A percentile compares a stretch with the other conserved stretches of the same genome.
These are phyloP conservation scores for Solenodon paradoxus DNA, from an alignment of 2,113 vertebrate species.

Conservation along the genomic window DNA sequence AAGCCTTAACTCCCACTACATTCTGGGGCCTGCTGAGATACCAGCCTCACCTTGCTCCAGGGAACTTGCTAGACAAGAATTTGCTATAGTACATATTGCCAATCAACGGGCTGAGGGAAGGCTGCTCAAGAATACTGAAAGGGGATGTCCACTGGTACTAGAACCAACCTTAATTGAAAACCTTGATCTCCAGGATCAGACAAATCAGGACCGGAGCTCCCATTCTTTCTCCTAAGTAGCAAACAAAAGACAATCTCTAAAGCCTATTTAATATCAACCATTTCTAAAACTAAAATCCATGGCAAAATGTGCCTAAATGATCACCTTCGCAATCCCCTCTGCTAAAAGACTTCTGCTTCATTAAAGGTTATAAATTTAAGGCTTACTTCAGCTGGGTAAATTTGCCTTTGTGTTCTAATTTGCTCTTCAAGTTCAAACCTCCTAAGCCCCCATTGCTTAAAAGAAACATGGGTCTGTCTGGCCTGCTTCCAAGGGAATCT, in stretches of 20 bases:
- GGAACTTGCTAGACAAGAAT: not conserved
- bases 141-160: not conserved
- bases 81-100: not conserved
- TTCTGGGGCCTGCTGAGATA: not conserved
- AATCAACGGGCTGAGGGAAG: not conserved
- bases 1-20: not conserved
- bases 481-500: not conserved
- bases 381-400: constrained; percentile 32
- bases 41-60: not conserved
- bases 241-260: not conserved
- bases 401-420: not conserved
- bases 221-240: not conserved
- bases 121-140: not conserved
- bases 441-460: not conserved
- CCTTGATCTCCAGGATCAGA: not conserved
- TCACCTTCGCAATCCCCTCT: not conserved
- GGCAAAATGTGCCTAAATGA: not conserved
- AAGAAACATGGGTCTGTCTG: not conserved
- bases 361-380: not conserved
- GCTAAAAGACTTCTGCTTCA: constrained; percentile 36
- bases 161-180: not conserved
- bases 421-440: constrained; percentile 36
- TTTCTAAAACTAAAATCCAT: constrained; percentile 29
- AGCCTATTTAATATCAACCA: not conserved
- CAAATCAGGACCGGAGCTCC: not conserved